Evolutionary conservation across 2,888 invertebrate genomes (phyloP).

Genomic region (Alviniconcha strummeri): DNA sequence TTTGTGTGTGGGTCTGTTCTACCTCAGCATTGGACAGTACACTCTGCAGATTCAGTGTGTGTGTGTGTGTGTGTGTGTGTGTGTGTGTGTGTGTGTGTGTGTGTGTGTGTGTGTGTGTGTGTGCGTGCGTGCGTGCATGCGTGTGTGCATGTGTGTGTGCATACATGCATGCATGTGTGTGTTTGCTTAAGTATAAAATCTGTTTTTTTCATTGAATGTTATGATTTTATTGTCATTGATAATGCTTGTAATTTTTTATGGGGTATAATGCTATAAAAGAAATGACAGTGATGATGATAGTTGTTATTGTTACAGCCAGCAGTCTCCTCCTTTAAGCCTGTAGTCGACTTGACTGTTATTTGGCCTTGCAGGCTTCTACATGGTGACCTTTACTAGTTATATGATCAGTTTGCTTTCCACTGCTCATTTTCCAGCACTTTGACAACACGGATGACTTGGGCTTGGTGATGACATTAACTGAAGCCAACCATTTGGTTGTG

Average conservation of each 20-base stretch:
- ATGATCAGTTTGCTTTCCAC: not conserved
- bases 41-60: not conserved
- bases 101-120: not conserved
- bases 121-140: not conserved
- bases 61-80: not conserved
- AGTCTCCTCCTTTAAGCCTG: no score
- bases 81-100: not conserved
- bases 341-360: no score
- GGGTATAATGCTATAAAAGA: not conserved
- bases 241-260: not conserved
- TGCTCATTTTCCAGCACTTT: slow-evolving; percentile 37
- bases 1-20: no score
- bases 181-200: not conserved
- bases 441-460: slow-evolving; percentile 33
- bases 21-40: not conserved
- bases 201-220: not conserved
- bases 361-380: no score
- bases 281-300: not conserved
- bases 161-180: not conserved
- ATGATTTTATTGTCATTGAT: not conserved
- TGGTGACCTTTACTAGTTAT: not conserved
- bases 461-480: slow-evolving; percentile 50
- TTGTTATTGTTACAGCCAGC: not conserved
- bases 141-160: not conserved
- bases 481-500: slow-evolving; percentile 42